phyloP scores from a whole-genome alignment of 2,888 invertebrate genomes.

The Lobophora halterata region DNA sequence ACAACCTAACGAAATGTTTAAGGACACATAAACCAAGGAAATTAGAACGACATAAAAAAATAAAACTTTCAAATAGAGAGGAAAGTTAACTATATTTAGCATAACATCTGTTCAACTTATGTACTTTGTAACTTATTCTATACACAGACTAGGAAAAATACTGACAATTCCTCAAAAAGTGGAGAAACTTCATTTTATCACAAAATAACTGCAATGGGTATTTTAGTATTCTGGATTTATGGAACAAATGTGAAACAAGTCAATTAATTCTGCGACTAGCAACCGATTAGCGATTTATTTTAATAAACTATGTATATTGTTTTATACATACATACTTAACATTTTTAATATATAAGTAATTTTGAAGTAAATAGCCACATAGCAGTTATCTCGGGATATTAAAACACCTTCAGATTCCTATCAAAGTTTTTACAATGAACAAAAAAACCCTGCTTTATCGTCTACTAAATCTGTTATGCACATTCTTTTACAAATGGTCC shows the following conservation, averaged over 20 bases:
- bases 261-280: too few species aligned
- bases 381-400: slow-evolving; percentile 13
- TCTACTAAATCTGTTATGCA: slow-evolving; percentile 7
- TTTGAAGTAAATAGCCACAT: background rate
- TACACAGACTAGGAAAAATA: slow-evolving; percentile 59
- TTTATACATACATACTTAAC: slow-evolving; percentile 7
- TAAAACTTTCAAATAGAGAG: slow-evolving; percentile 42
- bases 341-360: background rate
- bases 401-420: background rate
- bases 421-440: slow-evolving; percentile 2
- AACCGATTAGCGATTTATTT: too few species aligned
- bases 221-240: too few species aligned
- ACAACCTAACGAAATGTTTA: too few species aligned
- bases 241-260: too few species aligned
- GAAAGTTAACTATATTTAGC: slow-evolving; percentile 65
- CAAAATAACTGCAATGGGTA: slow-evolving; percentile 33
- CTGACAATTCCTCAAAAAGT: slow-evolving; percentile 33
- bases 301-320: slow-evolving; percentile 12
- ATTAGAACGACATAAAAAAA: slow-evolving; percentile 12
- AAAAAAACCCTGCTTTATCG: background rate
- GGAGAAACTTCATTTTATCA: slow-evolving; percentile 27
- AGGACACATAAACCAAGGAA: background rate
- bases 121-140: slow-evolving; percentile 48
- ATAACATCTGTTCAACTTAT: slow-evolving; percentile 57
- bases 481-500: too few species aligned